phyloP scores from a whole-genome alignment of 2,113 vertebrate genomes.

The Lethenteron reissneri region DNA sequence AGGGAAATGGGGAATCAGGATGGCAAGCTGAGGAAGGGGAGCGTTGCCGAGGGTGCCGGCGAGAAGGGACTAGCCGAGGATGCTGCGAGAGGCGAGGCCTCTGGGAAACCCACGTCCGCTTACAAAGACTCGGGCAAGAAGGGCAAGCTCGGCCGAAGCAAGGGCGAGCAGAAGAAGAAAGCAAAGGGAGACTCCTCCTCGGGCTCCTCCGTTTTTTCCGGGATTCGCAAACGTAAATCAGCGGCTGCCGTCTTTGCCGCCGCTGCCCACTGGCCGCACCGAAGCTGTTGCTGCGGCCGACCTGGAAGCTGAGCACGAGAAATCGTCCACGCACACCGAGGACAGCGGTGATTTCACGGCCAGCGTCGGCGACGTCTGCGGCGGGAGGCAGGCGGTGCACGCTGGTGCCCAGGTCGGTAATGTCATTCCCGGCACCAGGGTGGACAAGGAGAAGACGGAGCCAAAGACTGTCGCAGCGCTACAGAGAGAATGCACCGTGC shows the following conservation, averaged over 20 bases:
- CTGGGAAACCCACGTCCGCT: background rate
- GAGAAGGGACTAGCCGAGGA: background rate
- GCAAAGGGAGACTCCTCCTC: background rate
- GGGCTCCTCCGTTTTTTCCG: background rate
- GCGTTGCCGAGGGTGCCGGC: background rate
- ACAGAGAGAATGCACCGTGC: background rate
- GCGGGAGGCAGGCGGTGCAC: background rate
- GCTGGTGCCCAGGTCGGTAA: background rate
- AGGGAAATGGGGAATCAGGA: slow-evolving; percentile 2
- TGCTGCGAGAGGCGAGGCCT: background rate
- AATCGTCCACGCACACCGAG: too few species aligned
- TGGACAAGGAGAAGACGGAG: background rate
- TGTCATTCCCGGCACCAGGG: background rate
- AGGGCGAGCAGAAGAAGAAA: slow-evolving; percentile 4
- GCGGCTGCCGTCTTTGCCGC: too few species aligned
- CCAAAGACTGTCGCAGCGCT: background rate
- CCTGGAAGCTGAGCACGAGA: too few species aligned
- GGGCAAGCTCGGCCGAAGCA: background rate
- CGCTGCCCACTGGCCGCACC: too few species aligned
- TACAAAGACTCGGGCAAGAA: background rate
- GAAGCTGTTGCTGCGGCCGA: too few species aligned
- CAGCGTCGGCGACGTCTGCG: background rate
- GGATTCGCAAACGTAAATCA: background rate
- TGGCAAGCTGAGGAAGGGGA: background rate
- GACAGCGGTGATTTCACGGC: background rate